A percentile compares a stretch with the other conserved stretches of the same genome.
phyloP scores from a whole-genome alignment of 1,140 invertebrate genomes.

The Agrilus planipennis region DNA sequence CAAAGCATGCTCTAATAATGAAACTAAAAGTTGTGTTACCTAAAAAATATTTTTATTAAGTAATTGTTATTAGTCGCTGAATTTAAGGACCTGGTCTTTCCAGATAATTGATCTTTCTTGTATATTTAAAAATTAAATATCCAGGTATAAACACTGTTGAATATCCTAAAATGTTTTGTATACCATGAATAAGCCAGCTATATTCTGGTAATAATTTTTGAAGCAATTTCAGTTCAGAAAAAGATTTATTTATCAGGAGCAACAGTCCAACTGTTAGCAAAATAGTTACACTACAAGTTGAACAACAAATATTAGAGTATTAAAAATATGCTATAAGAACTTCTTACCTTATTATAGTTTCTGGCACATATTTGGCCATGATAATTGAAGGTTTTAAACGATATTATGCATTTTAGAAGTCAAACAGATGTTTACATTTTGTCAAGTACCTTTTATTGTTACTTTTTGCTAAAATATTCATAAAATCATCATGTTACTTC shows the following conservation, averaged over 20 bases:
- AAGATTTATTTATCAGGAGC: conserved; percentile 18
- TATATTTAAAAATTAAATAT: conserved; percentile 72
- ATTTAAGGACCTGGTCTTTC: conserved; percentile 61
- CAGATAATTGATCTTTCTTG: conserved; percentile 67
- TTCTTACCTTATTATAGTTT: too few relatives aligned
- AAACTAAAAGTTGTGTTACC: conserved; percentile 28
- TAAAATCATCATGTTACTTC: too few relatives aligned
- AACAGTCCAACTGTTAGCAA: background rate
- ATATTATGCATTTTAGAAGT: too few relatives aligned
- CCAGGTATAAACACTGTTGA: conserved; percentile 77
- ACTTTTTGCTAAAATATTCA: too few relatives aligned
- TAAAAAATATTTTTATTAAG: background rate
- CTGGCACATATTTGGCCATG: too few relatives aligned
- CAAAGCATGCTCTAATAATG: conserved; percentile 50
- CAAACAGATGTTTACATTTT: too few relatives aligned
- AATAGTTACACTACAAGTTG: conserved; percentile 14
- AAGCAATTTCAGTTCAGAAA: conserved; percentile 10
- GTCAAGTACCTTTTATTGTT: too few relatives aligned
- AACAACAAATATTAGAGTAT: too few relatives aligned
- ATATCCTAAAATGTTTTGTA: conserved; percentile 81
- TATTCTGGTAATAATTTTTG: conserved; percentile 33
- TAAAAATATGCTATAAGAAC: too few relatives aligned
- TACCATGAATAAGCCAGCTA: conserved; percentile 64
- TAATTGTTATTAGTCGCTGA: too few relatives aligned
- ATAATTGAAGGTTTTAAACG: too few relatives aligned